Conservation (phyloP, 2,888 invertebrate species). For the Harpalus rufipes region DNA sequence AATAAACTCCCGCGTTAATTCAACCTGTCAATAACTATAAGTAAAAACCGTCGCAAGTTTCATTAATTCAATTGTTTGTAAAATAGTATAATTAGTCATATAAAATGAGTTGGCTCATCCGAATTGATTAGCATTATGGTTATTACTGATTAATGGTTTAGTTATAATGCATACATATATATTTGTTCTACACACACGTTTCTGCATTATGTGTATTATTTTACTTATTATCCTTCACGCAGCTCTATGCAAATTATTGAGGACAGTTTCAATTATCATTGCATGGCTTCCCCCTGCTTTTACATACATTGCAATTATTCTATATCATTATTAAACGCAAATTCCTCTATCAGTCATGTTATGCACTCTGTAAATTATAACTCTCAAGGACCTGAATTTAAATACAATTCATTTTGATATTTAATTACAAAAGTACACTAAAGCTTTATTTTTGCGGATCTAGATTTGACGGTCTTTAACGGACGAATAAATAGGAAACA, state of each 20-base stretch:
- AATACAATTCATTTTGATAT: not conserved
- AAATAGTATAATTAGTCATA: slow-evolving; percentile 53
- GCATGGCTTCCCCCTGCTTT: not conserved
- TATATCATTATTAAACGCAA: not conserved
- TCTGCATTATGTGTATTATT: slow-evolving; percentile 33
- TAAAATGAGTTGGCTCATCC: slow-evolving; percentile 29
- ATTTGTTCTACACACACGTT: slow-evolving; percentile 12
- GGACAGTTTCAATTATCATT: not conserved
- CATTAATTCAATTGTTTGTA: slow-evolving; percentile 53
- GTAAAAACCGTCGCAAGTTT: slow-evolving; percentile 12
- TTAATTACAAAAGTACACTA: no score
- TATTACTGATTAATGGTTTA: slow-evolving; percentile 31
- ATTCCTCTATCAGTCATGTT: not conserved
- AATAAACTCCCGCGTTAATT: slow-evolving; percentile 26
- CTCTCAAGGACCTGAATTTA: not conserved
- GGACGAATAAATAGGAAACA: no score
- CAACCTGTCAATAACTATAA: slow-evolving; percentile 34
- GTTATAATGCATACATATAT: slow-evolving; percentile 21
- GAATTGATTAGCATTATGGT: slow-evolving; percentile 17
- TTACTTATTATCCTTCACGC: slow-evolving; percentile 26
- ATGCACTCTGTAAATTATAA: not conserved
- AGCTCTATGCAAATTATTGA: slow-evolving; percentile 9
- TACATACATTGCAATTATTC: not conserved
- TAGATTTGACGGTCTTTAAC: no score
- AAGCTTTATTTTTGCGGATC: no score